Base-by-base conservation (phyloP, 2,797 vertebrate species). In the Anisognathus igniventris region DNA sequence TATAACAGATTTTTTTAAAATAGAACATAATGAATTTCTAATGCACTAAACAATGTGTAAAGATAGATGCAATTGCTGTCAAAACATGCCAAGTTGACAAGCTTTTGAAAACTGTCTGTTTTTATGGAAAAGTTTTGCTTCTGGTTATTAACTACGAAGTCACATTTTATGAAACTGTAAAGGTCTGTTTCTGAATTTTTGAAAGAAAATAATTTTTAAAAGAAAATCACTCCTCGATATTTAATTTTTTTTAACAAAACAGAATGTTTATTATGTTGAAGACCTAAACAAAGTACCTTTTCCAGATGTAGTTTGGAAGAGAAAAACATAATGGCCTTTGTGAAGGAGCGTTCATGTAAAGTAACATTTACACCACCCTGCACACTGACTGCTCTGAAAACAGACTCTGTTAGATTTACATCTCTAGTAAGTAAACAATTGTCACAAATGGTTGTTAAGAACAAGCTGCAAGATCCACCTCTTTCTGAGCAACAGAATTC, bases 61-160 rank as follows among this genome's bases (percentile, higher is more conserved):
- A 80, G 56, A 82, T 28, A 80, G 64, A 45, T 48, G 83, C 45
- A 90, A 77, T 7, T 74, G 71, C 81, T 94, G 95, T 88, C 85
- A 95, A 95, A 96, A 94, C 74, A 90, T 83, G 83, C 31, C 60
- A 94, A 75, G 10, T 11, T 64, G 78, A 86, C 62, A 82, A 71
- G 85, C 45, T 90, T 91, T 78, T 51, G 47, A 77, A 79, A 95
- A 76, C 27, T 33, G 77, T 72, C 54, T 93, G 53, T 61, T 92
- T 73, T 87, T 77, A 85, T 12, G 39, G 40, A 45, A 45, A 81
- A 71, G 60, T 71, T 92, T 54, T 95, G 44, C 61, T 91, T 77
- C 42, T 50, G 11, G 27, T 60, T 70, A 67, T 42, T 68, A 80
- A 54, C 35, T 50, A 65, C 5, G 2, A 92, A 92, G 35, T 68